A percentile compares a stretch with the other conserved stretches of the same genome.
Evolutionary conservation across 2,888 invertebrate genomes (phyloP).

Genomic region (Andrena trimmerana): DNA sequence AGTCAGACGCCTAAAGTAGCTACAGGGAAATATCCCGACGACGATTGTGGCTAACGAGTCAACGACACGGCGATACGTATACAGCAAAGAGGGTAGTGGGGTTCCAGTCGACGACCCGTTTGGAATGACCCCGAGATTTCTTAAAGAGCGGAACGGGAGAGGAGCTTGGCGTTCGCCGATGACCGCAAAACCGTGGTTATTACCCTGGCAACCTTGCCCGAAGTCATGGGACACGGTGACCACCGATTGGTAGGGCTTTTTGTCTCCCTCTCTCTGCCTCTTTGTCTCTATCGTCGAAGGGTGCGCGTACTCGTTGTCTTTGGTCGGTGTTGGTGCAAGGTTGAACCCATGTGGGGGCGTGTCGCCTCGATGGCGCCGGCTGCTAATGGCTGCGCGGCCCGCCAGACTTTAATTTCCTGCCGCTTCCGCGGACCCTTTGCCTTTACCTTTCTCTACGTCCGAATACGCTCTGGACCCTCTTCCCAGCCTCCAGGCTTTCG

Average conservation of each 20-base stretch:
- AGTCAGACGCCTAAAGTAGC: too few relatives aligned
- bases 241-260: conserved; percentile 52
- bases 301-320: conserved; percentile 75
- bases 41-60: neutral
- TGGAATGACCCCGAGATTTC: conserved; percentile 6
- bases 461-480: conserved; percentile 74
- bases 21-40: too few relatives aligned
- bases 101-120: conserved; percentile 21
- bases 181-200: conserved; percentile 50
- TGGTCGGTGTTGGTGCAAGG: conserved; percentile 79
- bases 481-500: conserved; percentile 72
- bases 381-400: conserved; percentile 85
- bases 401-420: conserved; percentile 86
- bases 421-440: conserved; percentile 84
- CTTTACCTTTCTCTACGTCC: conserved; percentile 81
- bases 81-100: neutral
- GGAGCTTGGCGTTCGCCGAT: conserved; percentile 24
- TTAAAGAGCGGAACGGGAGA: conserved; percentile 34
- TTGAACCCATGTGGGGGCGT: conserved; percentile 83
- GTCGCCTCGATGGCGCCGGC: conserved; percentile 85
- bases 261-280: conserved; percentile 39
- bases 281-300: conserved; percentile 60
- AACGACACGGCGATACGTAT: neutral
- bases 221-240: conserved; percentile 48
- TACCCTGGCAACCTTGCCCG: conserved; percentile 46